A percentile compares a stretch with the other conserved stretches of the same genome.
Evolutionary conservation across 2,888 invertebrate species (phyloP).

Genomic region (Archips crataeganus): DNA sequence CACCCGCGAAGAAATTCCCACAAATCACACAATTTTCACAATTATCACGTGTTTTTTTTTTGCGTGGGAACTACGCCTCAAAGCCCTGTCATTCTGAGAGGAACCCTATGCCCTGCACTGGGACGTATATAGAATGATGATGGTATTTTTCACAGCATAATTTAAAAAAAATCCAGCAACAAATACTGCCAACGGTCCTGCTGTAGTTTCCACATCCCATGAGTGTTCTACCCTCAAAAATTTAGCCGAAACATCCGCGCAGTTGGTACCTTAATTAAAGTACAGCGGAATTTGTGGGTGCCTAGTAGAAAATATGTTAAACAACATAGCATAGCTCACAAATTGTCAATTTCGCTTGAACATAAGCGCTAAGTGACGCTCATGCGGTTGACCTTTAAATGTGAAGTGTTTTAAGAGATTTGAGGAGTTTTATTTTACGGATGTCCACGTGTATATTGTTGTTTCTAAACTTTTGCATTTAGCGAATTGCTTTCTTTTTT

Average conservation of each 20-base stretch:
- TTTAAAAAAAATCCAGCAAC: too few relatives aligned
- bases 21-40: too few relatives aligned
- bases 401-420: neutral
- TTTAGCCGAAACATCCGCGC: slow-evolving; percentile 1
- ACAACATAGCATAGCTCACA: slow-evolving; percentile 8
- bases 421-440: neutral
- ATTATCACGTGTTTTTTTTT: too few relatives aligned
- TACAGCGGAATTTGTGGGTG: slow-evolving; percentile 3
- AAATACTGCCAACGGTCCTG: neutral
- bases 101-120: too few relatives aligned
- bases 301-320: slow-evolving; percentile 10
- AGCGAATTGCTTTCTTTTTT: too few relatives aligned
- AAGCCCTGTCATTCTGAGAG: too few relatives aligned
- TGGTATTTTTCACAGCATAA: too few relatives aligned
- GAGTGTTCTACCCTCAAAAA: slow-evolving; percentile 4
- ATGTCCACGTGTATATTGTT: neutral
- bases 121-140: too few relatives aligned
- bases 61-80: too few relatives aligned
- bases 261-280: slow-evolving; percentile 7
- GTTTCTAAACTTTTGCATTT: too few relatives aligned
- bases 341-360: slow-evolving; percentile 11
- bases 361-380: neutral
- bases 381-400: neutral
- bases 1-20: too few relatives aligned
- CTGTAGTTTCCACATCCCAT: neutral